Conservation (phyloP, 2,113 vertebrate species). For the Esox niger region DNA sequence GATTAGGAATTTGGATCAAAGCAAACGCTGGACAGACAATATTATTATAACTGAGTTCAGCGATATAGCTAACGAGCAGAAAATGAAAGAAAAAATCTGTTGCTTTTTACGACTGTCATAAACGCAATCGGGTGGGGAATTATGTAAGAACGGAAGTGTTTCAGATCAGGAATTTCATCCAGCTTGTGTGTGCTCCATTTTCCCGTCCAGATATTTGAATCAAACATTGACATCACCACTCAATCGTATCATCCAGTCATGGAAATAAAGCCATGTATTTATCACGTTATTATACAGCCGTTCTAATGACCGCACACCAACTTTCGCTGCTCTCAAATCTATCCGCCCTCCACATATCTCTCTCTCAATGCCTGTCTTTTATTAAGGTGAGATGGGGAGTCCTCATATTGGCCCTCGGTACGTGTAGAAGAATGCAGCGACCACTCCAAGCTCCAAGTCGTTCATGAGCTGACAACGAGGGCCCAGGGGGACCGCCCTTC, state of each 20-base stretch:
- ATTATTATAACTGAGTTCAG: constrained; percentile 59
- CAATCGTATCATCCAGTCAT: not conserved
- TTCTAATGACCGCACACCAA: not conserved
- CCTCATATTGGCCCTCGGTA: constrained; percentile 23
- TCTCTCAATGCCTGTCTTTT: constrained; percentile 50
- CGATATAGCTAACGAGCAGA: constrained; percentile 61
- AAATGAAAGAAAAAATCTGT: too few species aligned
- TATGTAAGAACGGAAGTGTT: not conserved
- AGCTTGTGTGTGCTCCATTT: too few species aligned
- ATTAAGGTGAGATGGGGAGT: constrained; percentile 45
- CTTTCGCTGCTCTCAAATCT: not conserved
- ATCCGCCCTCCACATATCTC: not conserved
- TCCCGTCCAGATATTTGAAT: too few species aligned
- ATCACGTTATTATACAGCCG: not conserved
- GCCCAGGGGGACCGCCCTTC: constrained; percentile 25
- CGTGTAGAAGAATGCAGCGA: constrained; percentile 22
- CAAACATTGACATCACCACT: too few species aligned
- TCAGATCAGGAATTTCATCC: not conserved
- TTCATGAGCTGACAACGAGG: constrained; percentile 31
- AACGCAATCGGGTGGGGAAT: constrained; percentile 63
- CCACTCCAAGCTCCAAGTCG: not conserved
- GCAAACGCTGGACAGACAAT: constrained; percentile 63
- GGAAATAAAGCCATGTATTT: not conserved
- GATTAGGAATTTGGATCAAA: constrained; percentile 65
- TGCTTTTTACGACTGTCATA: too few species aligned